Base-by-base conservation (phyloP, 1,140 invertebrate species). In the Parasteatoda tepidariorum region DNA sequence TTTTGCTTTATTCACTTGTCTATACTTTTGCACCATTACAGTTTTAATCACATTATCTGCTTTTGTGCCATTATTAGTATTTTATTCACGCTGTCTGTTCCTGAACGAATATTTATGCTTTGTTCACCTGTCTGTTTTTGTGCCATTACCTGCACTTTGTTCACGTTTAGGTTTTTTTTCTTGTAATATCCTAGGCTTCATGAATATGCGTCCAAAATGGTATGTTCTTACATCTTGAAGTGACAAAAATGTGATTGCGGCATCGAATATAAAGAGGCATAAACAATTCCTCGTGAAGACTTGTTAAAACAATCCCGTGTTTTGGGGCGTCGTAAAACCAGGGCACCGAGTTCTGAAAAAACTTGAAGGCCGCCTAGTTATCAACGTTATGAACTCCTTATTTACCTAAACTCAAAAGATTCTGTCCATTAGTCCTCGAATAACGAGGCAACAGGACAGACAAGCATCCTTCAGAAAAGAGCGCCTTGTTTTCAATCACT, bases 401-500 rank as follows among this genome's bases (percentile, higher is more conserved):
- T 75, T 75, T 75, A 75, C 73, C 73, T 75, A 59, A 75, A 75
- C 73, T 62, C 57, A 73, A 22, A 73, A 61, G 26, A 31, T 68
- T 61, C 73, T 75, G 73, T 75, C 73, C 59, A 62, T 75, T 73
- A 73, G 48, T 73, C 70, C 70, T 75, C 73, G 73, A 62, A 75
- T 73, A 75, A 75, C 73, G 59, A 75, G 73, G 34, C 34, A 22
- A 34, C 34, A 41, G 68, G 68, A 71, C 68, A 71, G 68, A 68
- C 66, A 68, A 34, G 48, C 70, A 73, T 73, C 73, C 33, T 54
- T 41, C 71, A 61, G 71, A 74, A 57, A 31, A 48, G 24, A 48
- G 76, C 48, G 76, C 76, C 76, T 79, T 79, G 76, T 79, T 79
- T 79, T 79, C 76, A 79, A 79, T 79, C 76, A 79, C 76, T 28